phyloP scores from a whole-genome alignment of 1,140 invertebrate genomes.

The Pseudachorutes palmiensis region DNA sequence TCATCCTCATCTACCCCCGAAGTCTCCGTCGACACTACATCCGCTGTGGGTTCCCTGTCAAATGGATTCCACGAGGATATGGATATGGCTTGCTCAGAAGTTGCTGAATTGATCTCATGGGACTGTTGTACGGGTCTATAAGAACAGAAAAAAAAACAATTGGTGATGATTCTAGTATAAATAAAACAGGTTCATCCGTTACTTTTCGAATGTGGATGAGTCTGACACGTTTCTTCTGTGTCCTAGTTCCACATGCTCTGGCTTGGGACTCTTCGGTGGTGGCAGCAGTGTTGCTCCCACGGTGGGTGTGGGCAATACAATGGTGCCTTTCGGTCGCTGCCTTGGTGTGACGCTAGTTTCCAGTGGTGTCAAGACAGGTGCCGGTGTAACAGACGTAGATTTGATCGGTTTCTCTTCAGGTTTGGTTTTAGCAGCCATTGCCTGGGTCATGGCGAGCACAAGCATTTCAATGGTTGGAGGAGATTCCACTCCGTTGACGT shows the following conservation, averaged over 20 bases:
- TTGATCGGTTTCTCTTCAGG: slow-evolving; percentile 27
- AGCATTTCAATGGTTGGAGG: slow-evolving; percentile 28
- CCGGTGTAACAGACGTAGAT: slow-evolving; percentile 43
- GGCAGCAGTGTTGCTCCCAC: slow-evolving; percentile 33
- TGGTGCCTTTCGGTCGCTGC: slow-evolving; percentile 65
- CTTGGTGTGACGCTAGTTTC: slow-evolving; percentile 75
- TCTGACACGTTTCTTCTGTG: slow-evolving; percentile 77
- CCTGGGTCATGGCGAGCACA: slow-evolving; percentile 24
- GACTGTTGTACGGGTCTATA: background rate
- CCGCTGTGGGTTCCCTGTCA: slow-evolving; percentile 24
- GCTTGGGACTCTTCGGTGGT: slow-evolving; percentile 32
- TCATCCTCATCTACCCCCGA: slow-evolving; percentile 25
- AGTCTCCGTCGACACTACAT: background rate
- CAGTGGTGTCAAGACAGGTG: slow-evolving; percentile 49
- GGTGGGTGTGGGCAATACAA: slow-evolving; percentile 32
- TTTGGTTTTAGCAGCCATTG: slow-evolving; percentile 19
- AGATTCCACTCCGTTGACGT: slow-evolving; percentile 10
- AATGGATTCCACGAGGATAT: slow-evolving; percentile 31
- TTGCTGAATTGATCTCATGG: slow-evolving; percentile 17
- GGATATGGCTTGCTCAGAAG: slow-evolving; percentile 23
- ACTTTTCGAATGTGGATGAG: slow-evolving; percentile 78
- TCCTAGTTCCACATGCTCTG: slow-evolving; percentile 17
- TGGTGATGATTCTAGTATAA: too few relatives aligned
- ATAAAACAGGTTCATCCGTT: too few relatives aligned
- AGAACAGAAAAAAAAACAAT: too few relatives aligned